Evolutionary conservation across 2,888 invertebrate species (phyloP), one percentile per base, ranked within the genome.

Genomic region (Cepaea hortensis): DNA sequence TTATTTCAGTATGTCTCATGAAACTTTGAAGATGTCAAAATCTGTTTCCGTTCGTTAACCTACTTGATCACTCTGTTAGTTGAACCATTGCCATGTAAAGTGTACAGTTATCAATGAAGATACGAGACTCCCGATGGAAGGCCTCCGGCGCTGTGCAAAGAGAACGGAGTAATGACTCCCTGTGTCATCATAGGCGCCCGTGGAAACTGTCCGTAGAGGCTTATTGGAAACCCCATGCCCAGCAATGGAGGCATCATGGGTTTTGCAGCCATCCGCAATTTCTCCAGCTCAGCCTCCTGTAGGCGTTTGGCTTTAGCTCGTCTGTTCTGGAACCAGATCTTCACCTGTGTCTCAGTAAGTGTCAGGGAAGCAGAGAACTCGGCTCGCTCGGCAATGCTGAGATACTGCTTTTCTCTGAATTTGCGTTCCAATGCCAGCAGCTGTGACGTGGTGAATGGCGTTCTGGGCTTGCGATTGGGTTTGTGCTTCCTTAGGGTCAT

Each of bases 371-470:
- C 97, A 6, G 97, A 97, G 95, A 98, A 98, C 95, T 98, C 98
- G 0, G 98, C 98, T 89, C 98, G 95, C 95, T 98, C 98, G 5
- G 98, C 98, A 94, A 98, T 98, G 94, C 97, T 98, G 92, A 98
- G 95, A 95, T 98, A 98, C 95, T 98, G 98, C 94, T 98, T 98
- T 94, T 98, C 97, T 82, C 97, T 96, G 95, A 98, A 98, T 95
- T 98, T 98, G 95, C 97, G 97, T 95, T 98, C 98, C 91, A 98
- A 95, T 0, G 98, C 97, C 91, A 98, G 95, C 88, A 98, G 96
- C 94, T 98, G 98, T 94, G 98, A 97, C 50, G 98, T 98, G 79
- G 98, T 98, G 95, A 98, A 98, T 18, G 98, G 98, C n/a, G 98
- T 98, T 86, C 98, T 95, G 0, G 98, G 98, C 94, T 98, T 98